These are phyloP conservation scores for Callosobruchus maculatus DNA, from an alignment of 2,888 invertebrate genomes.

Conservation along the genomic window DNA sequence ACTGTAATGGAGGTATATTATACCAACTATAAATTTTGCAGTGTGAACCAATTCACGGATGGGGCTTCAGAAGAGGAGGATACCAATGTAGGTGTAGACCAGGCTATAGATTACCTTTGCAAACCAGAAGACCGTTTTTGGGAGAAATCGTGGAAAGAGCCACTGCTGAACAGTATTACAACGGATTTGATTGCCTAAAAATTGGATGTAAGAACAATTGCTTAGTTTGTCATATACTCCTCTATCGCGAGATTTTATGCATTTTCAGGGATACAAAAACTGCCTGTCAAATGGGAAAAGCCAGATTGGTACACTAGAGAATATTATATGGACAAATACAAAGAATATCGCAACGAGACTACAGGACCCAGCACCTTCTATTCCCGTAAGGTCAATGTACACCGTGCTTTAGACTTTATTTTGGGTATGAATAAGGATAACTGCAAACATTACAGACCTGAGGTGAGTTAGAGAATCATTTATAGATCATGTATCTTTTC, in stretches of 20 bases:
- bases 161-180: constrained; percentile 88
- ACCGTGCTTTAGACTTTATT: constrained; percentile 75
- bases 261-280: constrained; percentile 74
- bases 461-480: constrained; percentile 33
- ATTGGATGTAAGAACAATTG: constrained; percentile 76
- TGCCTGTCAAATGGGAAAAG: constrained; percentile 79
- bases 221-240: too few species aligned
- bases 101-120: constrained; percentile 79
- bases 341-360: constrained; percentile 70
- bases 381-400: constrained; percentile 67
- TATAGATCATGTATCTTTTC: too few species aligned
- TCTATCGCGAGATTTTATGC: neutral
- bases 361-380: constrained; percentile 65
- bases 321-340: constrained; percentile 68
- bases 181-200: constrained; percentile 84
- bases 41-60: constrained; percentile 95
- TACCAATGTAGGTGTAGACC: constrained; percentile 93
- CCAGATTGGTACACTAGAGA: constrained; percentile 68
- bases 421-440: constrained; percentile 60
- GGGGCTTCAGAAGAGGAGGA: constrained; percentile 92
- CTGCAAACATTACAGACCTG: constrained; percentile 54
- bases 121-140: constrained; percentile 84
- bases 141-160: constrained; percentile 93
- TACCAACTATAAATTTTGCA: constrained; percentile 41
- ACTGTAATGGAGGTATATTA: too few species aligned